Base-by-base conservation (phyloP, 2,113 vertebrate genomes). In the Orientallactaga bullata region DNA sequence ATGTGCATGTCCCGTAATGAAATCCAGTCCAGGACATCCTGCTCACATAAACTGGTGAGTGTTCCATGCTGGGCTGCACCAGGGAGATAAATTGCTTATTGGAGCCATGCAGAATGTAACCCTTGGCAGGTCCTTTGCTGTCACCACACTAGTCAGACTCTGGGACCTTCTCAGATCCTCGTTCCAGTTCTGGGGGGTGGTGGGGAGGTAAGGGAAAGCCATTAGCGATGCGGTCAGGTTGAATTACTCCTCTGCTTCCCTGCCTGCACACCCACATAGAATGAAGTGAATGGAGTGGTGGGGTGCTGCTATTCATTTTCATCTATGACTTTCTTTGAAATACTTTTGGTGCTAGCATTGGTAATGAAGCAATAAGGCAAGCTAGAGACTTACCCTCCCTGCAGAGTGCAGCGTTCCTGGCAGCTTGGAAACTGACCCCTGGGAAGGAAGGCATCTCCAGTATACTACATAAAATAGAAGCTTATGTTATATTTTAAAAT, bases 301-400 rank as follows among this genome's bases (percentile, higher is more conserved):
- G 28, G 37, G n/a, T 11, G 30, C 20, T 37, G 51, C 13, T 88
- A 89, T 60, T 63, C 69, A 79, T 78, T 85, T 76, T 77, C 39
- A 72, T 12, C 6, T 55, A n/a, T n/a, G 47, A 81, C 55, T 72
- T 28, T 60, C 85, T 72, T 35, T 30, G 73, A 68, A 81, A 72
- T 81, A 66, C 15, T 68, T 95, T 73, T 63, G 55, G 37, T 87
- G 77, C 73, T 39, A 88, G 24, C n/a, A 63, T 89, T 81, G 55
- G 76, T 32, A 82, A 39, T n/a, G 35, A 90, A 58, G 61, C 87
- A n/a, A 84, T 71, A 89, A 37, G 79, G 51, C 7, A 39, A n/a
- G 21, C 17, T 58, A 30, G 18, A 71, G 32, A 78, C 35, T 73
- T 18, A 42, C n/a, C 30, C 1, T 91, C 71, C 28, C 66, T 83